A percentile compares a stretch with the other conserved stretches of the same genome.
Conservation (phyloP, 2,113 vertebrate genomes). For the Thunnus maccoyii region DNA sequence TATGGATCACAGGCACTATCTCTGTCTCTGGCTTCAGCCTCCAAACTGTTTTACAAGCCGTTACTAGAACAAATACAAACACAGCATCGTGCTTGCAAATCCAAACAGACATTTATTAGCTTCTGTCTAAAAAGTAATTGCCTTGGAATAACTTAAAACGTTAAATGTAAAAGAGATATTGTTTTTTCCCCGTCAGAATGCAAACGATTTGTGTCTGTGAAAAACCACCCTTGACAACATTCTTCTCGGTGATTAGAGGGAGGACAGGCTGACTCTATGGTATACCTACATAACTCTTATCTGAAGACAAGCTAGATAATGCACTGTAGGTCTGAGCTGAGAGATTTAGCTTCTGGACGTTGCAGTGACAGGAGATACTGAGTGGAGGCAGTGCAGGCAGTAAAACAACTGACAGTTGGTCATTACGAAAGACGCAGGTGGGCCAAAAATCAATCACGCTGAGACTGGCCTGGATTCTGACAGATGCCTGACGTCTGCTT, state of each 20-base stretch:
- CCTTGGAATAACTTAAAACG: conserved; percentile 51
- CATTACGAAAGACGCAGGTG: conserved; percentile 75
- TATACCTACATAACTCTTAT: conserved; percentile 58
- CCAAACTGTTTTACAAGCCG: conserved; percentile 38
- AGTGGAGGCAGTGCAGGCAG: conserved; percentile 50
- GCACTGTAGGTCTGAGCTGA: conserved; percentile 42
- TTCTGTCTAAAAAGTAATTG: conserved; percentile 44
- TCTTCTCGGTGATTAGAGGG: conserved; percentile 42
- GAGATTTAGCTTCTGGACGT: conserved; percentile 71
- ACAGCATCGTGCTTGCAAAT: conserved; percentile 13
- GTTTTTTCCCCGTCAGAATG: conserved; percentile 5
- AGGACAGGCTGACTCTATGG: conserved; percentile 26
- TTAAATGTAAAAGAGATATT: conserved; percentile 42
- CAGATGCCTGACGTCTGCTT: conserved; percentile 66
- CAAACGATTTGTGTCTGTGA: conserved; percentile 25
- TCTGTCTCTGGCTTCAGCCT: conserved; percentile 8
- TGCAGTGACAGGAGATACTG: conserved; percentile 53
- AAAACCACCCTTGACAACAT: conserved; percentile 43
- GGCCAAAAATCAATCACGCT: conserved; percentile 76
- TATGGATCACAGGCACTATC: background rate
- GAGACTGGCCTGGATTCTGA: conserved; percentile 57
- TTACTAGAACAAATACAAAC: conserved; percentile 44
- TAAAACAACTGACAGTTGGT: conserved; percentile 79
- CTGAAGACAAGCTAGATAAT: conserved; percentile 69
- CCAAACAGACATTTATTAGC: conserved; percentile 43